These are phyloP conservation scores for Propithecus coquereli DNA, from an alignment of 2,113 vertebrate genomes.

Conservation along the genomic window DNA sequence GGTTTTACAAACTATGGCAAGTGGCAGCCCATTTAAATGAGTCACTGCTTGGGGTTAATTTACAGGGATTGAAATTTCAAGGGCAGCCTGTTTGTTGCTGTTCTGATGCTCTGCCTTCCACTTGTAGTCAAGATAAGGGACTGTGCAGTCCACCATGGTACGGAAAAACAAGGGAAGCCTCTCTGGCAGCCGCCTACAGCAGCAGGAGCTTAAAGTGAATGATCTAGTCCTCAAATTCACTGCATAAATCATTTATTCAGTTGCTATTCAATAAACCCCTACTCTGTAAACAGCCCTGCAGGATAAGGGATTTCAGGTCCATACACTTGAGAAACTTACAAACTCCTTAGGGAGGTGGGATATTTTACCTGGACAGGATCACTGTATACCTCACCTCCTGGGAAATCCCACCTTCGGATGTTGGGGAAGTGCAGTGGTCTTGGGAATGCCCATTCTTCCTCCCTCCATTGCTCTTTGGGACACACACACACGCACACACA, in stretches of 20 bases:
- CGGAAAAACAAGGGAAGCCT: background rate
- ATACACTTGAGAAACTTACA: background rate
- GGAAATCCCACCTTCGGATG: background rate
- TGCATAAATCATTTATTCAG: background rate
- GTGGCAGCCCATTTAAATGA: background rate
- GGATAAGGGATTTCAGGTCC: background rate
- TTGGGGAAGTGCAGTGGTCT: background rate
- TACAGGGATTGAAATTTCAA: rapidly evolving
- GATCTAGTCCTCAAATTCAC: background rate
- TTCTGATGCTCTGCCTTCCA: background rate
- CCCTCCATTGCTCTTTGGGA: background rate
- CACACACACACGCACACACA: background rate
- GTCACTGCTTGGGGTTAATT: too few species aligned
- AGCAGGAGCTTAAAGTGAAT: background rate
- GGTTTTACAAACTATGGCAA: background rate
- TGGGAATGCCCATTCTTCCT: background rate
- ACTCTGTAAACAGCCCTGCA: background rate
- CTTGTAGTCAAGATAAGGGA: background rate
- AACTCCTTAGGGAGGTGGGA: background rate
- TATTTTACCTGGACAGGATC: background rate
- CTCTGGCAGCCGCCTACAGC: background rate
- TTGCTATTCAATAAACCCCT: background rate
- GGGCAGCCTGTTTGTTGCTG: background rate
- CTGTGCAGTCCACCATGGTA: rapidly evolving
- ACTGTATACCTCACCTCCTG: background rate